Evolutionary conservation across 1,140 invertebrate genomes (phyloP), one percentile per base, ranked within the genome.

Genomic region (Drosophila eugracilis): DNA sequence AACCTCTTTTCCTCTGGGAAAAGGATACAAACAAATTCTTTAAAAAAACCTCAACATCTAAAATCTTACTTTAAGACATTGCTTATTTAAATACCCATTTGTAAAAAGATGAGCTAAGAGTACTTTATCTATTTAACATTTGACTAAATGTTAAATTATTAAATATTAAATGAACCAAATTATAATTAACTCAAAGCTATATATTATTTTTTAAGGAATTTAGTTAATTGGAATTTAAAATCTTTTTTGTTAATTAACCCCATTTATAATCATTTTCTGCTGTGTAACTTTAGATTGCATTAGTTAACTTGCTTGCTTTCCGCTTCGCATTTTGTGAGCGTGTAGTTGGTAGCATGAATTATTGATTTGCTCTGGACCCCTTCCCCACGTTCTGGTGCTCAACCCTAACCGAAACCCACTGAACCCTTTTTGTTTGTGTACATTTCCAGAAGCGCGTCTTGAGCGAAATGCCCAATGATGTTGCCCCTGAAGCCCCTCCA

Each of bases 281-380:
- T 48, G 26, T 54, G 62, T 52, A 41, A 52, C 28, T 41, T n/a
- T n/a, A n/a, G n/a, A n/a, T n/a, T n/a, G n/a, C n/a, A n/a, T n/a
- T n/a, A n/a, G n/a, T n/a, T n/a, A n/a, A n/a, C 37, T 15, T 52
- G 47, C 49, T 60, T 50, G 53, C 62, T 60, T 54, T 52, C 58
- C 60, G 47, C 50, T 81, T 75, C 62, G 60, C 36, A 52, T 65
- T 85, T 76, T 80, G 67, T 63, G 57, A 74, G 77, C 58, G 44
- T 57, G 77, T 86, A 77, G 76, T 84, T 76, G 65, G 59, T 62
- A 65, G 76, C 80, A 85, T 85, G 81, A 80, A 85, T 85, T 85
- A 85, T 85, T 85, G 81, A 85, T 85, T 85, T 58, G 59, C 57
- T 41, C 26, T 65, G 54, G 53, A 62, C 45, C 24, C 21, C 24